Conservation (phyloP, 1,140 invertebrate species). For the Cotesia glomerata region DNA sequence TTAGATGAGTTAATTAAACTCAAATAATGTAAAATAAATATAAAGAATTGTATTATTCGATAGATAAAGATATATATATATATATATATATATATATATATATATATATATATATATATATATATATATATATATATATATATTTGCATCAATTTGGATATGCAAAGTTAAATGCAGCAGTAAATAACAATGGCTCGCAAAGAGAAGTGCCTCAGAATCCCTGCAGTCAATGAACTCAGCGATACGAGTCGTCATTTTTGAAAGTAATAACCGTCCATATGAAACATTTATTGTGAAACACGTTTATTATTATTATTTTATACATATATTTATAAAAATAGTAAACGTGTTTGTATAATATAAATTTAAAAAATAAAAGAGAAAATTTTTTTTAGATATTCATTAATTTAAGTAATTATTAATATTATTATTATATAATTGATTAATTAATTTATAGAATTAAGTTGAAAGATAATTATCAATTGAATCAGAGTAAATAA, state of each 20-base stretch:
- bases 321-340: neutral
- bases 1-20: too few species aligned
- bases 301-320: slow-evolving; percentile 41
- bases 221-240: slow-evolving; percentile 10
- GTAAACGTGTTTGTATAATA: neutral
- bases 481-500: slow-evolving; percentile 38
- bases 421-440: neutral
- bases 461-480: too few species aligned
- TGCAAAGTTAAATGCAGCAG: neutral
- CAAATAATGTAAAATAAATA: too few species aligned
- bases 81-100: too few species aligned
- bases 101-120: too few species aligned
- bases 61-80: neutral
- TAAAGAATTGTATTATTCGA: too few species aligned
- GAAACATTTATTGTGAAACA: slow-evolving; percentile 48
- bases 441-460: neutral
- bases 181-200: neutral
- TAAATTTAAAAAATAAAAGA: slow-evolving; percentile 15
- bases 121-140: neutral
- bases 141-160: neutral
- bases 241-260: slow-evolving; percentile 45
- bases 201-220: slow-evolving; percentile 8
- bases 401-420: neutral
- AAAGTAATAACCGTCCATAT: slow-evolving; percentile 59
- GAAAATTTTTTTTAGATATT: neutral